Evolutionary conservation across 2,888 invertebrate species (phyloP), one percentile per base, ranked within the genome.

Genomic region (Drosophila neonasuta): DNA sequence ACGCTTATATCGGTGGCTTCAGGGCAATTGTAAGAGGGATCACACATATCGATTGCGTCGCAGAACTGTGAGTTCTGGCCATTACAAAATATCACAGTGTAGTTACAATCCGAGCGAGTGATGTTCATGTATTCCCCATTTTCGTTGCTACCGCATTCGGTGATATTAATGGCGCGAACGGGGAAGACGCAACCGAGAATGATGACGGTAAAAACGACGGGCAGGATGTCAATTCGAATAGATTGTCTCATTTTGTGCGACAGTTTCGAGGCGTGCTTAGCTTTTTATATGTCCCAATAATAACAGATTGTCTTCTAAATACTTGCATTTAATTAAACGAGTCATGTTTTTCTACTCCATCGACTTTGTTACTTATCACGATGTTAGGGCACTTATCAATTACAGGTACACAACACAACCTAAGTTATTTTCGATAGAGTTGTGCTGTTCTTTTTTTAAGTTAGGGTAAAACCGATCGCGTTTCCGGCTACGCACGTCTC

Each of bases 291-390:
- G 48, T 60, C n/a, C 39, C 54, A 41, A 36, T 36, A 52, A 45
- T 45, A 55, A 46, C 10, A 17, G 63, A 59, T 65, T 68, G 63
- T 36, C 54, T 59, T 62, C 46, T 63, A 67, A 81, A 73, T 71
- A 79, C 49, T 79, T 81, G 77, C 71, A 81, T 81, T 81, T 79
- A 84, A 81, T 84, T 81, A 81, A 73, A 41, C 39, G 64, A 55
- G 49, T 66, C 81, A 50, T 84, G 84, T 84, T 67, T 49, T 42
- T 39, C 24, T 4, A 1, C 24, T 24, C 13, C 20, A 4, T 8
- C 39, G 11, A 13, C 29, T 49, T 49, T 62, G 58, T 68, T 51
- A 60, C 77, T 79, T 81, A 73, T 81, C 77, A 66, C 57, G 50
- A 73, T 69, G 61, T 39, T 61, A 60, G 54, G 39, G 20, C 17